Evolutionary conservation across 2,113 vertebrate genomes (phyloP).

Genomic region (Terrapene triunguis): DNA sequence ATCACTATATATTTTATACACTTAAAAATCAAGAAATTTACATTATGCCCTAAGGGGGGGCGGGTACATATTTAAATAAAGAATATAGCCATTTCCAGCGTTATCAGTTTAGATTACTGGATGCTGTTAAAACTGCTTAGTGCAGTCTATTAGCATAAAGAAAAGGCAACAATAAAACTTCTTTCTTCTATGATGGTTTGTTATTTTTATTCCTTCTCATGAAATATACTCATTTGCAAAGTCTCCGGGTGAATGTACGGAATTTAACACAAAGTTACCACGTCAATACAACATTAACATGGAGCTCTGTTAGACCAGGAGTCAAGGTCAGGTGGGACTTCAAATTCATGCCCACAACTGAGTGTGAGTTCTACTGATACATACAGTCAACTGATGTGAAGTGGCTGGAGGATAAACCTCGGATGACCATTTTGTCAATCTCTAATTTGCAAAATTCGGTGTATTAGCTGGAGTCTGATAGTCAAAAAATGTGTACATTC

Average conservation of each 20-base stretch:
- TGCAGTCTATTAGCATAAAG: background rate
- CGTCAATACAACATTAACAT: background rate
- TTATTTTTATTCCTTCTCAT: background rate
- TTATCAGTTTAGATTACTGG: constrained; percentile 55
- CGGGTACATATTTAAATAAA: constrained; percentile 70
- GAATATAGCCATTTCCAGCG: constrained; percentile 53
- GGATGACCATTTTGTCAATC: background rate
- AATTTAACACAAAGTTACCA: background rate
- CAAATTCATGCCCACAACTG: background rate
- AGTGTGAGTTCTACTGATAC: background rate
- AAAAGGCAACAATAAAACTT: background rate
- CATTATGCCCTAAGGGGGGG: constrained; percentile 10
- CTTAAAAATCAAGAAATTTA: constrained; percentile 58
- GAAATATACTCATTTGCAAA: background rate
- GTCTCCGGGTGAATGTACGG: constrained; percentile 3
- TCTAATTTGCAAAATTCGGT: background rate
- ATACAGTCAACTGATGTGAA: fast-evolving
- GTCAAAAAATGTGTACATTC: too few relatives aligned
- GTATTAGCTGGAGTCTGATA: background rate
- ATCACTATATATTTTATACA: constrained; percentile 70
- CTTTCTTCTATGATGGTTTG: background rate
- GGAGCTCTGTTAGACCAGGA: background rate
- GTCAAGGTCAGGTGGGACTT: background rate
- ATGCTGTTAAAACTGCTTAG: background rate
- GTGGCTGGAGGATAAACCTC: background rate